Evolutionary conservation across 2,888 invertebrate genomes (phyloP).

Genomic region (Sympetrum striolatum): DNA sequence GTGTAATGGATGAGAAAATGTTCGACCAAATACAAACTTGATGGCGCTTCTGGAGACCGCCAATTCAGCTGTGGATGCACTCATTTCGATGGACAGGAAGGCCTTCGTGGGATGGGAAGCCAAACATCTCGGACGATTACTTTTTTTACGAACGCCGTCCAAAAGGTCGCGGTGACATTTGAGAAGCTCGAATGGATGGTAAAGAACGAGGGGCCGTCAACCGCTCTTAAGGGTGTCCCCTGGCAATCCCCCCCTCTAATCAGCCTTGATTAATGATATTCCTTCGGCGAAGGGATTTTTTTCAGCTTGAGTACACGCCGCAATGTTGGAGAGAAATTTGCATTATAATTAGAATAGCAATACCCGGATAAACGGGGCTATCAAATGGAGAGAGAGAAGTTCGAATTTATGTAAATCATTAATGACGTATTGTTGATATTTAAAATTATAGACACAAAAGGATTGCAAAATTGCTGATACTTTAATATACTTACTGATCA

Average conservation of each 20-base stretch:
- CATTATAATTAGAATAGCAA: background rate
- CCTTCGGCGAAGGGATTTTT: background rate
- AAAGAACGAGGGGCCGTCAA: background rate
- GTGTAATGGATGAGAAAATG: too few relatives aligned
- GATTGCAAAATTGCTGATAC: too few relatives aligned
- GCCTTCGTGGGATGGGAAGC: background rate
- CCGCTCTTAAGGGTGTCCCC: background rate
- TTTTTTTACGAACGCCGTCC: background rate
- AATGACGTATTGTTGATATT: background rate
- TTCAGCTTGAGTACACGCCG: too few relatives aligned
- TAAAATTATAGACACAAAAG: too few relatives aligned
- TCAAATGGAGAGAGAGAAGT: background rate
- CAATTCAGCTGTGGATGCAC: too few relatives aligned
- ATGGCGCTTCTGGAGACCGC: too few relatives aligned
- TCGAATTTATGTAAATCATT: background rate
- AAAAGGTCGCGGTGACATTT: conserved; percentile 38
- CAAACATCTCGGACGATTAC: conserved; percentile 35
- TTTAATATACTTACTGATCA: too few relatives aligned
- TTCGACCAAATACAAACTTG: too few relatives aligned
- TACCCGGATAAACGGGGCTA: background rate
- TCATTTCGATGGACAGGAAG: too few relatives aligned
- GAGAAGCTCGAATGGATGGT: conserved; percentile 24
- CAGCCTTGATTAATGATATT: conserved; percentile 6
- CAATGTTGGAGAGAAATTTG: background rate
- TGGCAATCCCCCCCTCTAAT: background rate